These are phyloP conservation scores for Clarias pachynema DNA, from an alignment of 2,797 vertebrate species.

Conservation along the genomic window DNA sequence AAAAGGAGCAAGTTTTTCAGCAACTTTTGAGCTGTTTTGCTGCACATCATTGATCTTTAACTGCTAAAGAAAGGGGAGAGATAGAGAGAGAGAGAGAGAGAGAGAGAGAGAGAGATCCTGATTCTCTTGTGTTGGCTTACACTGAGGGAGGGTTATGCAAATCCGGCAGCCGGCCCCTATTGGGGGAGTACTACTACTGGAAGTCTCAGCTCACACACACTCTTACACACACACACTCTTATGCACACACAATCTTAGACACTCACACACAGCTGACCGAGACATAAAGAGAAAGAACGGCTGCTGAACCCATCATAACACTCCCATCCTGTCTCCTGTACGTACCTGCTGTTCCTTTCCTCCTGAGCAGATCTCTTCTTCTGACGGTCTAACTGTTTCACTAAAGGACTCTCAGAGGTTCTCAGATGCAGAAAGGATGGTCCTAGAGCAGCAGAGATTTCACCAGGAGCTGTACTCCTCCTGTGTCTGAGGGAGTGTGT, in stretches of 20 bases:
- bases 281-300: slow-evolving; percentile 57
- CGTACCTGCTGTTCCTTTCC: slow-evolving; percentile 55
- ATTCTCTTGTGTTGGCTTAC: slow-evolving; percentile 37
- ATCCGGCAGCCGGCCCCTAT: slow-evolving; percentile 74
- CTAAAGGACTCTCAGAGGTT: slow-evolving; percentile 28
- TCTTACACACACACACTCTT: slow-evolving; percentile 47
- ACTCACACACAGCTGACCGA: slow-evolving; percentile 53
- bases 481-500: slow-evolving; percentile 25
- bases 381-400: background rate
- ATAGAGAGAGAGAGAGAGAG: slow-evolving; percentile 12
- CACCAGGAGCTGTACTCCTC: slow-evolving; percentile 64
- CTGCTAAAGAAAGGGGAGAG: background rate
- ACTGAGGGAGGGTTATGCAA: slow-evolving; percentile 77
- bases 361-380: slow-evolving; percentile 8
- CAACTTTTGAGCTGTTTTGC: background rate
- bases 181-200: slow-evolving; percentile 51
- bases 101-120: background rate
- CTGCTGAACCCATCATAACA: slow-evolving; percentile 56
- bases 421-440: slow-evolving; percentile 62
- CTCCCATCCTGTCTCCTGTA: slow-evolving; percentile 31
- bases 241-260: slow-evolving; percentile 45
- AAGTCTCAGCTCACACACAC: slow-evolving; percentile 53
- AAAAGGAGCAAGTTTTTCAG: background rate
- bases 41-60: background rate
- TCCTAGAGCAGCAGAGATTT: slow-evolving; percentile 70